A percentile compares a stretch with the other conserved stretches of the same genome.
These are phyloP conservation scores for Prietella phreatophila DNA, from an alignment of 2,113 vertebrate genomes.

Conservation along the genomic window DNA sequence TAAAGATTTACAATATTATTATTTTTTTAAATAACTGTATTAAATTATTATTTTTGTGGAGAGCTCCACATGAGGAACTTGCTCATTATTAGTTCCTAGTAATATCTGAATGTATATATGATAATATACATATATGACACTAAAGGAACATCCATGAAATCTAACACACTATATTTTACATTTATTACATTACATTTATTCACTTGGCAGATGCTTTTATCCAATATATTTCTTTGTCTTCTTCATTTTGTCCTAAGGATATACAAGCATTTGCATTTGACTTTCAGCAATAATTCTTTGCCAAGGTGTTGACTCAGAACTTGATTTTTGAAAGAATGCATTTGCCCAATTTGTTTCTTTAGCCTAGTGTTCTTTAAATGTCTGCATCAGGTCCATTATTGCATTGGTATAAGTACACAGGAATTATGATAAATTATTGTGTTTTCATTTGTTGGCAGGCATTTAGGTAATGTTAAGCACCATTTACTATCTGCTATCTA, in stretches of 20 bases:
- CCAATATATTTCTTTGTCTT: background rate
- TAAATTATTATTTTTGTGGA: background rate
- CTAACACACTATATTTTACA: background rate
- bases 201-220: too few species aligned
- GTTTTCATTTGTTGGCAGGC: background rate
- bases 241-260: background rate
- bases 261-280: background rate
- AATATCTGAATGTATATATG: background rate
- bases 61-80: background rate
- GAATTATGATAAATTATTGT: background rate
- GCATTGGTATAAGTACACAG: background rate
- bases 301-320: background rate
- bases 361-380: background rate
- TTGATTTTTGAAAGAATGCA: background rate
- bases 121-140: background rate
- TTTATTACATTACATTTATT: too few species aligned
- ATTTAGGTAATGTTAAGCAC: constrained; percentile 25
- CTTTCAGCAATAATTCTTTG: background rate
- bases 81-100: background rate
- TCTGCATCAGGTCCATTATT: background rate
- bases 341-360: background rate
- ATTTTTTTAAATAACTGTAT: too few species aligned
- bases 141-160: background rate
- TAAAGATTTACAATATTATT: background rate
- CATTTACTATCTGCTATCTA: constrained; percentile 47